Evolutionary conservation across 2,797 vertebrate species (phyloP), one percentile per base, ranked within the genome.

Genomic region (Acanthornis magna): DNA sequence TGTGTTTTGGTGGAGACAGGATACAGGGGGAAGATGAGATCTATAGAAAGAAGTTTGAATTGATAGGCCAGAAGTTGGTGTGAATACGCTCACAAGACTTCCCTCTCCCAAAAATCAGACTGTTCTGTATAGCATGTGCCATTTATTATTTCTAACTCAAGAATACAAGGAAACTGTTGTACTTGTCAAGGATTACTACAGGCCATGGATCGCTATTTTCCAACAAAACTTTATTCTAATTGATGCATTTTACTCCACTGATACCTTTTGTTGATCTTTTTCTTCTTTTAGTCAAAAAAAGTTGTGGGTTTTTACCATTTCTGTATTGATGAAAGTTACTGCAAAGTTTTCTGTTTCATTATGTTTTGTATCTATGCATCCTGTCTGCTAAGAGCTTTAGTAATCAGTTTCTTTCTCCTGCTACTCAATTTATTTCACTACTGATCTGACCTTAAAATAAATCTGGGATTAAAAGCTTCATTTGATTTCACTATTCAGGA

Each of bases 1-100:
- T 10, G 8, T 20, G 5, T 15, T 47, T 42, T 62, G 4, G 1
- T n/a, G 7, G n/a, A 36, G 12, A 38, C 1, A 23, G 10, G 4
- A 34, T 82, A 16, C 7, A 45, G 26, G 16, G 12, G 5, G 9
- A 22, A 43, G 13, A 32, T 51, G 16, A 74, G 75, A 72, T 19
- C 47, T 79, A 12, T 15, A 40, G 21, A 51, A 82, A 40, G 13
- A 61, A 42, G 18, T 29, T 60, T 67, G 40, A 54, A 34, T 7
- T 47, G 40, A 29, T 38, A 54, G 26, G 29, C 29, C 26, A 71
- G 42, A 79, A 58, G 13, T 26, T 85, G 20, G 5, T 71, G 25
- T 32, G n/a, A 34, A 51, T 42, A 50, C 6, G 5, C 3, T 45
- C 18, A 22, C 6, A 50, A 65, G n/a, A 29, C 11, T 84, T 76